phyloP scores from a whole-genome alignment of 2,113 vertebrate species.

The Vulpes lagopus region DNA sequence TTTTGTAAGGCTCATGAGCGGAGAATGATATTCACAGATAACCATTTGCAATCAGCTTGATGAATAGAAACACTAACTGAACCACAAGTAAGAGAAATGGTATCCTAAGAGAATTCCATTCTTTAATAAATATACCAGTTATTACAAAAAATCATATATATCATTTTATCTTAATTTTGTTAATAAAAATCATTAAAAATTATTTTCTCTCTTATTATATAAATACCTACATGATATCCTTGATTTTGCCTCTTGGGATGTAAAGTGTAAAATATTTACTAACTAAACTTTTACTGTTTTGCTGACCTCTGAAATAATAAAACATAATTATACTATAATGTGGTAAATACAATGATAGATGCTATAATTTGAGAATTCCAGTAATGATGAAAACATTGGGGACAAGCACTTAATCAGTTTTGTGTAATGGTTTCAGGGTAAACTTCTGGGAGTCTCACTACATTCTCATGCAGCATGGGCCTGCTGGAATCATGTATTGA shows the following conservation, averaged over 20 bases:
- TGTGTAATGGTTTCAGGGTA: background rate
- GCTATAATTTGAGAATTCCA: slow-evolving; percentile 28
- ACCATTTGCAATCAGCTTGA: slow-evolving; percentile 17
- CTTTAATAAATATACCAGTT: background rate
- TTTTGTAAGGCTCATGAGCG: slow-evolving; percentile 21
- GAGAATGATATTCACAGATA: slow-evolving; percentile 46
- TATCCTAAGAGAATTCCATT: slow-evolving; percentile 20
- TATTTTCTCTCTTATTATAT: slow-evolving; percentile 35
- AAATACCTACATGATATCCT: background rate
- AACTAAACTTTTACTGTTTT: background rate
- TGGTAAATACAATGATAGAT: background rate
- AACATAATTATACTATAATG: slow-evolving; percentile 2
- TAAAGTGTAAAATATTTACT: slow-evolving; percentile 27
- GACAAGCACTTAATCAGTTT: background rate
- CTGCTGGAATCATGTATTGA: background rate
- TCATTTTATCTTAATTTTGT: slow-evolving; percentile 4
- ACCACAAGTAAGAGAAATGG: background rate
- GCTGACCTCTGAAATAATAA: background rate
- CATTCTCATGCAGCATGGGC: background rate
- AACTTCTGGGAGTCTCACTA: background rate
- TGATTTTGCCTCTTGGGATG: slow-evolving; percentile 1
- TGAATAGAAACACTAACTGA: slow-evolving; percentile 18
- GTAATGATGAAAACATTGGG: slow-evolving; percentile 32
- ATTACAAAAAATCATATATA: background rate
- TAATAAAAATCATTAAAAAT: background rate